Percentiles rank a stretch among this genome's conserved stretches.
Conservation (phyloP, 2,888 invertebrate genomes). For the Cybosia mesomella region DNA sequence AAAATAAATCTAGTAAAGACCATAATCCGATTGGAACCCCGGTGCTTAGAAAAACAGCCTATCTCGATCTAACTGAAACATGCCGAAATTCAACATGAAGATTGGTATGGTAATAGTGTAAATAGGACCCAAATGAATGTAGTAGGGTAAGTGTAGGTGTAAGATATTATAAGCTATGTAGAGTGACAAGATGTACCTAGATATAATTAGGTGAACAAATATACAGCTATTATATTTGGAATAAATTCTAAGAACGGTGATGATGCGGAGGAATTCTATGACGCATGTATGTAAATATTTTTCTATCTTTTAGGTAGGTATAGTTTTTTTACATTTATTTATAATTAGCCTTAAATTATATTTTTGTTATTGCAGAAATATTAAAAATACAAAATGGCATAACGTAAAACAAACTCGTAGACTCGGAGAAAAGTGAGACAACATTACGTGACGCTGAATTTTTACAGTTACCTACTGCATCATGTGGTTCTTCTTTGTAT, state of each 20-base stretch:
- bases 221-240: no score
- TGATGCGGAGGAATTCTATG: no score
- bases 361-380: constrained; percentile 1
- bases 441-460: neutral
- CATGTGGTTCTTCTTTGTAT: neutral
- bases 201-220: neutral
- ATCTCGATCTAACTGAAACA: no score
- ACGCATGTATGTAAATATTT: no score
- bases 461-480: neutral
- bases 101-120: neutral
- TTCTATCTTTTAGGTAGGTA: no score
- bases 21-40: neutral
- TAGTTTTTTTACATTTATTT: no score
- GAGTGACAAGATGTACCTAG: neutral
- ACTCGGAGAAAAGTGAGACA: neutral
- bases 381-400: constrained; percentile 1
- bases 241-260: no score
- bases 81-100: neutral
- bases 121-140: neutral
- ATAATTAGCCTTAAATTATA: no score
- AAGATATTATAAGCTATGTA: no score
- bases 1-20: neutral
- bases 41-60: neutral
- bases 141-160: no score
- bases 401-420: neutral